phyloP scores from a whole-genome alignment of 1,140 invertebrate species.

The Piezodorus guildinii region DNA sequence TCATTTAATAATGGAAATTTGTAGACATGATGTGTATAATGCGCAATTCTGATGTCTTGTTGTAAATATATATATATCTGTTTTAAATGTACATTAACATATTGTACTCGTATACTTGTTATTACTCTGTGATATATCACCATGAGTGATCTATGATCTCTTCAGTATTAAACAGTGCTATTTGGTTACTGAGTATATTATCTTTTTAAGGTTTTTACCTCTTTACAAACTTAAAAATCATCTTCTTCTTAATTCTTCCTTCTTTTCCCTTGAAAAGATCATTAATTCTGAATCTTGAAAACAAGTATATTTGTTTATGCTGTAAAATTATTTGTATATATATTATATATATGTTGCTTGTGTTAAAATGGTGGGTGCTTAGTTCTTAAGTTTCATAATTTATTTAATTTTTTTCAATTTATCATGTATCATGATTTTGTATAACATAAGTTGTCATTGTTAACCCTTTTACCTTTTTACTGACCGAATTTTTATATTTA shows the following conservation, averaged over 20 bases:
- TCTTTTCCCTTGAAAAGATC: constrained; percentile 1
- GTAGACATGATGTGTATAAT: neutral
- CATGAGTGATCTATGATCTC: neutral
- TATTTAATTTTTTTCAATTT: neutral
- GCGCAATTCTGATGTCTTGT: neutral
- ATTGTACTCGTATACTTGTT: neutral
- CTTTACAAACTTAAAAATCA: neutral
- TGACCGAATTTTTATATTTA: neutral
- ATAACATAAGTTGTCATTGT: too few species aligned
- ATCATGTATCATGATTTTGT: too few species aligned
- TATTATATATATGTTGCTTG: neutral
- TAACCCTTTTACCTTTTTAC: neutral
- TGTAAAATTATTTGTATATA: neutral
- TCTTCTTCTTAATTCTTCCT: neutral
- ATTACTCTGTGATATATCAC: constrained; percentile 1
- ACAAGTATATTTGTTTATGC: neutral
- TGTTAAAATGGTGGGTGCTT: neutral
- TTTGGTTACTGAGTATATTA: neutral
- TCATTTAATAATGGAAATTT: neutral
- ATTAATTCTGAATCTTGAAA: neutral
- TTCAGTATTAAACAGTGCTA: constrained; percentile 1
- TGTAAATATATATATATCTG: neutral
- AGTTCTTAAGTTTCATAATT: neutral
- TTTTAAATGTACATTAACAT: neutral
- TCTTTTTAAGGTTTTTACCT: neutral